Evolutionary conservation across 1,140 invertebrate species (phyloP), one percentile per base, ranked within the genome.

Genomic region (Elymnias hypermnestra): DNA sequence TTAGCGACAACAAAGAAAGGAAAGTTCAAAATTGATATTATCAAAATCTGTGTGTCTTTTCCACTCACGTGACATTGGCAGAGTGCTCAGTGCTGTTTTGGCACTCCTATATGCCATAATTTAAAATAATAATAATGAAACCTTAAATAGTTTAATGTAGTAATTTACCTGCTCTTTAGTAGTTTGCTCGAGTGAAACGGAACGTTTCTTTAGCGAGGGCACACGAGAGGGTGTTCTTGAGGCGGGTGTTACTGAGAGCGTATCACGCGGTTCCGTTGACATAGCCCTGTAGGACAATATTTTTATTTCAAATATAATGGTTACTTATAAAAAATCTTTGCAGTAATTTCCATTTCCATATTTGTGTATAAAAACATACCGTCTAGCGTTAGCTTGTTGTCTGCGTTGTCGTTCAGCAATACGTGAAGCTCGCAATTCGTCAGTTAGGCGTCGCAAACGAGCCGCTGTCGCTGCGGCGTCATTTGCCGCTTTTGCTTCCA

Each of bases 141-240:
- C n/a, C n/a, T n/a, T n/a, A n/a, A n/a, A n/a, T n/a, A n/a, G n/a
- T n/a, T n/a, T n/a, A n/a, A n/a, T n/a, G n/a, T n/a, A n/a, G n/a
- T n/a, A n/a, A n/a, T 29, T 19, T 76, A 89, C 89, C 72, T 90
- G 89, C 53, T 90, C 89, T 53, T 89, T 88, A 40, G 87, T 89
- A 26, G 86, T 87, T 53, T 87, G 86, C 48, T 87, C 86, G 0
- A 87, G 63, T 0, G 86, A 87, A 12, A 87, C 62, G 4, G 86
- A 88, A 23, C 86, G 83, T 64, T 85, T 88, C 56, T 84, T 87
- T 36, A 86, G 81, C 8, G 84, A 87, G 0, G 79, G 68, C 0
- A 70, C 66, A 2, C 82, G 70, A 0, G 68, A 59, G 0, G 77
- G 61, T 0, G 74, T 69, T 1, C 84, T 51, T 1, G 69, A 57